A percentile compares a stretch with the other conserved stretches of the same genome.
Conservation (phyloP, 2,113 vertebrate species). For the Sphyrna mokarran region DNA sequence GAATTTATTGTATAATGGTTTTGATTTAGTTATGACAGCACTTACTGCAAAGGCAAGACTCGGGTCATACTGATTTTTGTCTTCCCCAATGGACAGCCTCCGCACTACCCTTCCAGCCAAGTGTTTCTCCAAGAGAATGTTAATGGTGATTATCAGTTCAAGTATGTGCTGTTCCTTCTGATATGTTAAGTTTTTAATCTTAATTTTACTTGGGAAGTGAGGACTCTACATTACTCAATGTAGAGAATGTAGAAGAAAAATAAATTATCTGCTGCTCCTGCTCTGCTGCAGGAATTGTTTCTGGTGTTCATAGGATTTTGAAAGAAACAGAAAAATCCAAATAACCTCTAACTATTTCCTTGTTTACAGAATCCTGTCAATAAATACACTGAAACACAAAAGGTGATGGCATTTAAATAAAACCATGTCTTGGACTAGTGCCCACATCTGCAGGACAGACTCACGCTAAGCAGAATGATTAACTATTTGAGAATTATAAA, state of each 20-base stretch:
- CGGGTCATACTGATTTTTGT: neutral
- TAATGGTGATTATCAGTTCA: neutral
- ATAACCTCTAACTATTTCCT: neutral
- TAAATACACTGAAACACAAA: neutral
- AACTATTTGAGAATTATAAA: constrained; percentile 3
- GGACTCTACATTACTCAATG: neutral
- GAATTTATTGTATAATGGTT: neutral
- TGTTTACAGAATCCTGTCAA: neutral
- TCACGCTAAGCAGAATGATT: neutral
- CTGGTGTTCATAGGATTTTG: neutral
- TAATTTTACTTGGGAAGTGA: neutral
- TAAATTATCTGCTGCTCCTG: neutral
- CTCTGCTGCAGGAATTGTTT: neutral
- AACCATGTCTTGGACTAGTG: neutral
- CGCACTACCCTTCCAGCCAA: neutral
- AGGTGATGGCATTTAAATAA: neutral
- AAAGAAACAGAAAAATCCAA: neutral
- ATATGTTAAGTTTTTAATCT: neutral
- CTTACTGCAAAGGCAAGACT: neutral
- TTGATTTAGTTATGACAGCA: neutral
- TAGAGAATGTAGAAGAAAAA: neutral
- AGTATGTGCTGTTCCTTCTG: neutral
- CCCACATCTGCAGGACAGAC: neutral
- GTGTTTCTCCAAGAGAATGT: neutral
- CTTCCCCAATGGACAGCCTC: neutral